Evolutionary conservation across 2,113 vertebrate species (phyloP), one percentile per base, ranked within the genome.

Genomic region (Clarias magur): DNA sequence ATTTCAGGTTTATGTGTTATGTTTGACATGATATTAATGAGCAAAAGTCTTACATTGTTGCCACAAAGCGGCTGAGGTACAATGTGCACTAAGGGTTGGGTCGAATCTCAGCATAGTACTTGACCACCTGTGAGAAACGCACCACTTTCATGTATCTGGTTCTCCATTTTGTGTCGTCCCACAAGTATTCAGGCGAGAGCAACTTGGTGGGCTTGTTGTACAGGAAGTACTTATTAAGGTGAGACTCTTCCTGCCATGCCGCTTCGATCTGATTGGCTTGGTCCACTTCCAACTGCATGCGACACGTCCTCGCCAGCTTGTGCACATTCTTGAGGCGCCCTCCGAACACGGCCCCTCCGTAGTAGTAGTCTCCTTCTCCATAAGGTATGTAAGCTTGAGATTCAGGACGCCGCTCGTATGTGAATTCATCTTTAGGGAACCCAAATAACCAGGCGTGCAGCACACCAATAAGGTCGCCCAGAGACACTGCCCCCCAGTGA

Each of bases 211-310:
- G 73, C 2, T 76, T 76, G 42, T 76, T 76, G 73, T 76, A 53
- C 73, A 76, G 73, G 73, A 76, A 76, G 42, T 76, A 76, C 73
- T 53, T 76, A 19, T 76, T 76, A 8, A 76, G 42, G 16, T 76
- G 73, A 76, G 73, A 76, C 73, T 76, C 73, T 5, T 76, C 73
- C 73, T 76, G 73, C 73, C 73, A 76, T 53, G 5, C 1, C 2
- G 73, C 48, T 78, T 54, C 73, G 5, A 78, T 54, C 4, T 78
- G 10, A n/a, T 78, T 78, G 23, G 73, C 42, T 78, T 48, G 25
- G 48, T 78, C 73, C 48, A 54, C 48, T 7, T 78, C 73, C 42
- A 78, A 13, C 11, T 78, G 23, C 48, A 15, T 78, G 48, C 25
- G 73, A 6, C 73, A 78, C 2, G 73, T 78, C 73, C 54, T 54